phyloP scores from a whole-genome alignment of 2,797 vertebrate species.

The Phrynocephalus vlangalii region DNA sequence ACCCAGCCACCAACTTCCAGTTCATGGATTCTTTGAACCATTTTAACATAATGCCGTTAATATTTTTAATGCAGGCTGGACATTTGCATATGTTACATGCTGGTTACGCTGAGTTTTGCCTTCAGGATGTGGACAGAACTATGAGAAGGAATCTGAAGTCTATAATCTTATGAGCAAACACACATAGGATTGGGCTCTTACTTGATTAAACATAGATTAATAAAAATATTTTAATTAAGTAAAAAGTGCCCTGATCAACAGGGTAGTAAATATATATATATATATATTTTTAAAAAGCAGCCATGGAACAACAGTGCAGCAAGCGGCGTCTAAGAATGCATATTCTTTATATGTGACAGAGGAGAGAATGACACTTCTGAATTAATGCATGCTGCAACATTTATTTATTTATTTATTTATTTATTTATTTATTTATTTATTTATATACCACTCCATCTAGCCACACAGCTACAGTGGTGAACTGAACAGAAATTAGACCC shows the following conservation, averaged over 20 bases:
- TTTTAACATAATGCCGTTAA: neutral
- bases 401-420: neutral
- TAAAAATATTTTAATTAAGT: conserved; percentile 7
- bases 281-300: neutral
- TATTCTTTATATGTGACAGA: neutral
- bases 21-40: conserved; percentile 33
- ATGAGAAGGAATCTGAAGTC: neutral
- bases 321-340: neutral
- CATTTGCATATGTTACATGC: neutral
- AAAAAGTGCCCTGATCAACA: neutral
- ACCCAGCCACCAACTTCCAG: neutral
- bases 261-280: neutral
- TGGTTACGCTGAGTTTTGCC: conserved; percentile 2
- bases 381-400: neutral
- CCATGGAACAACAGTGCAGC: neutral
- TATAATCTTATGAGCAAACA: neutral
- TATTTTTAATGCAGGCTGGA: conserved; percentile 12
- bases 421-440: too few species aligned
- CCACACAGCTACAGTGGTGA: too few species aligned
- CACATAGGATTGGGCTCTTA: neutral
- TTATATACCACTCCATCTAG: too few species aligned
- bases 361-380: neutral
- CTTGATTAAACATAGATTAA: neutral
- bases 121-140: neutral
- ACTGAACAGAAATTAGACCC: too few species aligned